Evolutionary conservation across 1,140 invertebrate species (phyloP).

Genomic region (Euwallacea similis): DNA sequence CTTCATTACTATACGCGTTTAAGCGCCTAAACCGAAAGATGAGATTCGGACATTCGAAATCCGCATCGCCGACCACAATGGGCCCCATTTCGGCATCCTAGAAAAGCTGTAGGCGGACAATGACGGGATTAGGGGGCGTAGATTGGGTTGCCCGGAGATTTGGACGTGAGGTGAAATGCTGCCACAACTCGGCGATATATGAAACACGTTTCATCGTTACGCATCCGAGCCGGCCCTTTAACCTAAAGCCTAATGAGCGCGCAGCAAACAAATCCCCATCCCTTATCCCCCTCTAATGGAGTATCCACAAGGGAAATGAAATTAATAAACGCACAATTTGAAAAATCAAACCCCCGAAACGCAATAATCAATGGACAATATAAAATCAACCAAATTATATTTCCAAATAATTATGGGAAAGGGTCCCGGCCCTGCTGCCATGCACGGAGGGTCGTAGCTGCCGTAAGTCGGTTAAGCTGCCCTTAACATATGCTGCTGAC

Average conservation of each 20-base stretch:
- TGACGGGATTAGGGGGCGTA: constrained; percentile 42
- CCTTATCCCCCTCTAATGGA: no score
- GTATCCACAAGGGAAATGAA: constrained; percentile 24
- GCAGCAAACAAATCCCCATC: no score
- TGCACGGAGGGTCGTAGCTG: constrained; percentile 3
- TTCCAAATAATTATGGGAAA: constrained; percentile 34
- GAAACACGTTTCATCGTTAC: not conserved
- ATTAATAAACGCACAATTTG: constrained; percentile 38
- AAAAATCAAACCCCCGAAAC: constrained; percentile 36
- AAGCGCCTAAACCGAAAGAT: constrained; percentile 45
- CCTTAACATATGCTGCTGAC: constrained; percentile 20
- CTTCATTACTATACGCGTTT: constrained; percentile 44
- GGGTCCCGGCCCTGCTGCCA: constrained; percentile 5
- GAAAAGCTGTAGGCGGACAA: constrained; percentile 45
- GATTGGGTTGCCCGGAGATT: constrained; percentile 20
- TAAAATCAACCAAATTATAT: constrained; percentile 39
- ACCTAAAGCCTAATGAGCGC: no score
- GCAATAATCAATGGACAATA: constrained; percentile 37
- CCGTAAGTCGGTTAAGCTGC: constrained; percentile 26
- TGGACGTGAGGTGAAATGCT: constrained; percentile 10
- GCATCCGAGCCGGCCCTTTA: no score
- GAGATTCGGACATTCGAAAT: constrained; percentile 45
- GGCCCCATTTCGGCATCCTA: constrained; percentile 39
- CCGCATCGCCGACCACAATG: constrained; percentile 37
- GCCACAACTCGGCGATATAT: no score